These are phyloP conservation scores for Battus philenor DNA, from an alignment of 1,140 invertebrate genomes.

Conservation along the genomic window DNA sequence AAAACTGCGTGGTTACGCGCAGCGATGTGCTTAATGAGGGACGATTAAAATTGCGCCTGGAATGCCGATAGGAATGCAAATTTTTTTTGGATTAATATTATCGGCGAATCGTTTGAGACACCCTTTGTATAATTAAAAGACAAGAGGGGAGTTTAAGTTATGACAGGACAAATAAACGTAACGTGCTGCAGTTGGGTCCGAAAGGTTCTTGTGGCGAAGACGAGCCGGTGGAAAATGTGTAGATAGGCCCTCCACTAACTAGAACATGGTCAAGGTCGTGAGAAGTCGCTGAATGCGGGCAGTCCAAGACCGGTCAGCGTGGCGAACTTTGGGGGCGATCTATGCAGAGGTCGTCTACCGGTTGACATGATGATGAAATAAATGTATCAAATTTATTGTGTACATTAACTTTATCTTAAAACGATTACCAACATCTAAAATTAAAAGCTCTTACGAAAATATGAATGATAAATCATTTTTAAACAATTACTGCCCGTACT, in stretches of 20 bases:
- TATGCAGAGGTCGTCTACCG: no score
- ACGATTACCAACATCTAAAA: neutral
- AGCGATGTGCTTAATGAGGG: conserved; percentile 64
- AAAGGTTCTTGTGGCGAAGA: no score
- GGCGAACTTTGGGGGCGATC: no score
- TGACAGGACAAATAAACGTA: no score
- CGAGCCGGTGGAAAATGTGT: no score
- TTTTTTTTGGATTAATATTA: conserved; percentile 29
- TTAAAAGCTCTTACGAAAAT: conserved; percentile 1
- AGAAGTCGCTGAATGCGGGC: no score
- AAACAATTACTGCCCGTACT: conserved; percentile 11
- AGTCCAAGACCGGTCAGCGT: no score
- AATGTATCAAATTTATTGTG: neutral
- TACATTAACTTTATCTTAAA: neutral
- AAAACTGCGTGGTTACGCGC: conserved; percentile 58
- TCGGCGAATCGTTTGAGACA: conserved; percentile 2
- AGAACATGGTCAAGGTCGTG: no score
- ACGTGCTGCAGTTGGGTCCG: no score
- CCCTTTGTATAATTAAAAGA: conserved; percentile 8
- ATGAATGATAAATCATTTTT: conserved; percentile 1
- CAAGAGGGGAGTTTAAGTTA: neutral
- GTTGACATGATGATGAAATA: no score
- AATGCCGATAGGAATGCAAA: conserved; percentile 47
- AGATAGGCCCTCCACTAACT: no score
- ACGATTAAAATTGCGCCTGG: conserved; percentile 61